These are phyloP conservation scores for Gnathonemus longibarbis DNA, from an alignment of 2,113 vertebrate genomes.

Conservation along the genomic window DNA sequence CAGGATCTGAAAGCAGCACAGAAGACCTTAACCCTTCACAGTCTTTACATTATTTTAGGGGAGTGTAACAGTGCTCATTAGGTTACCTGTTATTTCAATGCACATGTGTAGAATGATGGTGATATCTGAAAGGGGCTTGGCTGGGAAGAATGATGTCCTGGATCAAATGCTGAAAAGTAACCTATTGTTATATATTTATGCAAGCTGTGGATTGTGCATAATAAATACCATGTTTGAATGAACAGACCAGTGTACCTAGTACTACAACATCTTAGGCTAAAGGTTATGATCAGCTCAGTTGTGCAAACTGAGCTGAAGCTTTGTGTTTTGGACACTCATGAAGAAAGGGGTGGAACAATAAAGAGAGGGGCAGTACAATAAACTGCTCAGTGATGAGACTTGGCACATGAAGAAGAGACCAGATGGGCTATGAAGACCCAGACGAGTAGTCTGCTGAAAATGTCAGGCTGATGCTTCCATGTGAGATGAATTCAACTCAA, in stretches of 20 bases:
- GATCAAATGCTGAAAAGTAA: background rate
- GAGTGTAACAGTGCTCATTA: background rate
- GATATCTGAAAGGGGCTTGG: background rate
- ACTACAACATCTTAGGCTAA: background rate
- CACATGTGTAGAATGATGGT: background rate
- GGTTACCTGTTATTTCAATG: background rate
- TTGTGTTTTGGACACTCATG: background rate
- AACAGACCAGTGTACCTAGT: background rate
- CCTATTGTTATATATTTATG: background rate
- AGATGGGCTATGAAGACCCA: background rate
- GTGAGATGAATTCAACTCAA: background rate
- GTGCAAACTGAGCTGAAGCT: background rate
- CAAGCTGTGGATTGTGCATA: background rate
- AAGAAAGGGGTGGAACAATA: background rate
- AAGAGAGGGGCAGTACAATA: background rate
- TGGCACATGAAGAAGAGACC: background rate
- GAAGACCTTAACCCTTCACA: too few species aligned
- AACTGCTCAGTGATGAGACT: background rate
- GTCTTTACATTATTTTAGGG: too few species aligned
- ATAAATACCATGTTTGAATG: background rate
- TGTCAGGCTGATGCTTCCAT: background rate
- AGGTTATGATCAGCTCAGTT: background rate
- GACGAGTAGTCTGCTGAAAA: background rate
- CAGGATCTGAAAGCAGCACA: too few species aligned
- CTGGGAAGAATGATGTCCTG: background rate